These are phyloP conservation scores for Galagoides demidoff DNA, from an alignment of 2,797 vertebrate species.

Conservation along the genomic window DNA sequence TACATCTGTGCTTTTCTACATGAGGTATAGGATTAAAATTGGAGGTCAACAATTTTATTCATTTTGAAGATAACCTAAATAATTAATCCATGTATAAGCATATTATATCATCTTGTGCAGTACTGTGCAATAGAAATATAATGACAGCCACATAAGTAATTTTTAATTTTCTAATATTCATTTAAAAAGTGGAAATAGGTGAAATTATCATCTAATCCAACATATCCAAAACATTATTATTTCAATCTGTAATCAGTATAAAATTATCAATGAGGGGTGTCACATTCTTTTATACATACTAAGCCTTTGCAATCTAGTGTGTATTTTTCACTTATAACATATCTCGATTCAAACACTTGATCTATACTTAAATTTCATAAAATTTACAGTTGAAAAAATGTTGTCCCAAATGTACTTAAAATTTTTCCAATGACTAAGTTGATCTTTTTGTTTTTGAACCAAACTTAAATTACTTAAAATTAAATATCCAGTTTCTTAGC, in stretches of 20 bases:
- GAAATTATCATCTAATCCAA: background rate
- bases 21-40: background rate
- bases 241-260: background rate
- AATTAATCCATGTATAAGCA: background rate
- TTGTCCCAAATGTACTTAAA: constrained; percentile 16
- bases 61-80: constrained; percentile 4
- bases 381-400: background rate
- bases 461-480: background rate
- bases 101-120: background rate
- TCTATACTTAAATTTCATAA: background rate
- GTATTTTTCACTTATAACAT: background rate
- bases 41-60: background rate
- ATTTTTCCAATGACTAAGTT: background rate
- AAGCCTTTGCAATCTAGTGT: background rate
- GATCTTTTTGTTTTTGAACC: constrained; percentile 1
- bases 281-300: background rate
- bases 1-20: background rate
- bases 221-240: background rate
- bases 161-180: background rate
- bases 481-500: background rate
- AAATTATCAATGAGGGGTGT: background rate
- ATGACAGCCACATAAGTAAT: background rate
- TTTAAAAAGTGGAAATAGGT: background rate
- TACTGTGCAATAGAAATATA: background rate
- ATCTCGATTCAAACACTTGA: background rate